Percentiles rank a stretch among this genome's conserved stretches.
Evolutionary conservation across 2,113 vertebrate species (phyloP).

Genomic region (Macaca nemestrina): DNA sequence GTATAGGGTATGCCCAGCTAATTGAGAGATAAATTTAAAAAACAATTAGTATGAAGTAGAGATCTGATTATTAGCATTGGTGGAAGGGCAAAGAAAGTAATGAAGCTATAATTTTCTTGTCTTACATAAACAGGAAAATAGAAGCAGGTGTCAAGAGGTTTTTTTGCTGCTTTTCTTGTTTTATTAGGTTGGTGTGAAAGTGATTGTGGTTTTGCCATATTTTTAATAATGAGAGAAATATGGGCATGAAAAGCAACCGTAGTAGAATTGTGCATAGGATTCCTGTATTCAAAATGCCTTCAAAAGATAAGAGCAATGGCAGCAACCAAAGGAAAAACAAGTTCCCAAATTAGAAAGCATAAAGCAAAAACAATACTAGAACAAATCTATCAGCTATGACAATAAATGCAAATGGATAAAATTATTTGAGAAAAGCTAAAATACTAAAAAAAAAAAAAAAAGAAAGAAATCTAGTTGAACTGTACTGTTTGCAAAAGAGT

Average conservation of each 20-base stretch:
- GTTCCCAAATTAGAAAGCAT: background rate
- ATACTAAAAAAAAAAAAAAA: background rate
- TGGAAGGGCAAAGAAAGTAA: background rate
- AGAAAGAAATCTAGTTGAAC: background rate
- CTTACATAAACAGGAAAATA: background rate
- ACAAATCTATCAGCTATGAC: background rate
- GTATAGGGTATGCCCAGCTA: background rate
- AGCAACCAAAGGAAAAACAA: background rate
- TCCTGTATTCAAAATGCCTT: background rate
- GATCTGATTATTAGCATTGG: background rate
- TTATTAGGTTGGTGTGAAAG: background rate
- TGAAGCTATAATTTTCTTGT: background rate
- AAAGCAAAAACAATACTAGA: background rate
- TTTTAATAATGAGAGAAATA: background rate
- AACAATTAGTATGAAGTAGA: background rate
- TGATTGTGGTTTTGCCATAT: too few relatives aligned
- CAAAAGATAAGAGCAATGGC: background rate
- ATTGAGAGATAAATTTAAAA: background rate
- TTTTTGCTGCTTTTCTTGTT: background rate
- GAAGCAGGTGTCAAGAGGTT: background rate
- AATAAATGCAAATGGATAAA: conserved; percentile 1
- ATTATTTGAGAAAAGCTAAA: conserved; percentile 29
- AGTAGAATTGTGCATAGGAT: background rate
- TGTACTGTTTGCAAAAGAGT: background rate
- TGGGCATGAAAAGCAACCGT: background rate